Percentiles rank a stretch among this genome's conserved stretches.
These are phyloP conservation scores for Herminia tarsipennalis DNA, from an alignment of 2,888 invertebrate genomes.

Conservation along the genomic window DNA sequence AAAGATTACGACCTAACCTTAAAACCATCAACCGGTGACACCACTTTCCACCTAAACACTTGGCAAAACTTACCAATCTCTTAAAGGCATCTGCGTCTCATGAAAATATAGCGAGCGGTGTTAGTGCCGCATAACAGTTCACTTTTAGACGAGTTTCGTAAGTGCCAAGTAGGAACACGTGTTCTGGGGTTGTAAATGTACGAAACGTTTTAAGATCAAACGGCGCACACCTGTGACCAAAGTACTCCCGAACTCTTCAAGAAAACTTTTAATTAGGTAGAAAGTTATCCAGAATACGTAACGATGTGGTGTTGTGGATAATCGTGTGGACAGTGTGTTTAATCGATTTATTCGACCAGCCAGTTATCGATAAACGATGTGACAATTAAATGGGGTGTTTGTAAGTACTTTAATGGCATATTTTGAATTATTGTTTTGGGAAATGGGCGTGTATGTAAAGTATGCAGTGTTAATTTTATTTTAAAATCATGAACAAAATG, in stretches of 20 bases:
- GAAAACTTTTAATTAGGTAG: conserved; percentile 62
- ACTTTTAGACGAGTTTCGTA: conserved; percentile 71
- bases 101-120: conserved; percentile 69
- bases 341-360: conserved; percentile 16
- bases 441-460: too few species aligned
- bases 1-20: conserved; percentile 1
- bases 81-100: conserved; percentile 53
- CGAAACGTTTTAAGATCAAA: conserved; percentile 65
- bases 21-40: neutral
- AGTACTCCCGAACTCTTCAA: conserved; percentile 27
- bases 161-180: conserved; percentile 78
- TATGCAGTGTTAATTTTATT: too few species aligned
- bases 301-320: conserved; percentile 22
- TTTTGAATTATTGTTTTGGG: too few species aligned
- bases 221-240: conserved; percentile 69
- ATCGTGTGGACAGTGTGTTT: conserved; percentile 6
- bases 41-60: conserved; percentile 1
- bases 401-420: neutral
- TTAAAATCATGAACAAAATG: too few species aligned
- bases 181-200: conserved; percentile 65
- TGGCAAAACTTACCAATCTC: conserved; percentile 37
- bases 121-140: conserved; percentile 66
- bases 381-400: conserved; percentile 3
- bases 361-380: conserved; percentile 2
- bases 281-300: conserved; percentile 40